Evolutionary conservation across 2,797 vertebrate genomes (phyloP).

Genomic region (Phalloptychus januarius): DNA sequence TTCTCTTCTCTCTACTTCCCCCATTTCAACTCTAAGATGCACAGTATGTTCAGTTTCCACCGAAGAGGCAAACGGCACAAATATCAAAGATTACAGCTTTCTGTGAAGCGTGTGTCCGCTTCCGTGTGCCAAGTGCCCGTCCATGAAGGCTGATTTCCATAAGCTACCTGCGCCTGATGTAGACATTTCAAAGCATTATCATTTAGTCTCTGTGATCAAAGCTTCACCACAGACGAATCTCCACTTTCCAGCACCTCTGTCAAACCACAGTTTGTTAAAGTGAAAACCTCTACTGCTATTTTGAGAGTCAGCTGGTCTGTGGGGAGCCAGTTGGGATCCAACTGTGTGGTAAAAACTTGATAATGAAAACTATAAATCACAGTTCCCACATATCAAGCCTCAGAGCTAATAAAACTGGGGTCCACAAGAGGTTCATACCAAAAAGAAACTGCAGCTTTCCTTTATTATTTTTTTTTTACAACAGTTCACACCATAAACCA

Average conservation of each 20-base stretch:
- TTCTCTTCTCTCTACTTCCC: conserved; percentile 17
- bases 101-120: conserved; percentile 1
- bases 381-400: conserved; percentile 45
- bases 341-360: conserved; percentile 47
- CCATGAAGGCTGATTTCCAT: conserved; percentile 16
- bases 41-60: conserved; percentile 19
- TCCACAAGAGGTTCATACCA: conserved; percentile 50
- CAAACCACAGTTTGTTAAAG: conserved; percentile 15
- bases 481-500: conserved; percentile 36
- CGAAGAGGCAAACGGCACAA: conserved; percentile 22
- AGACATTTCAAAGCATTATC: conserved; percentile 27
- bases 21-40: not conserved
- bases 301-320: conserved; percentile 22
- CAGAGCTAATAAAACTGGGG: conserved; percentile 63
- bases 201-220: conserved; percentile 33
- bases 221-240: conserved; percentile 16
- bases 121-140: not conserved
- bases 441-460: conserved; percentile 23
- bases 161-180: conserved; percentile 28
- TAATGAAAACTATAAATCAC: conserved; percentile 78
- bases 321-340: conserved; percentile 38
- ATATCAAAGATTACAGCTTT: conserved; percentile 41
- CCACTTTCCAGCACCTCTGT: conserved; percentile 20
- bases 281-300: conserved; percentile 19
- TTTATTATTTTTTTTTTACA: conserved; percentile 22